Evolutionary conservation across 2,797 vertebrate species (phyloP).

Genomic region (Phaenicophaeus curvirostris): DNA sequence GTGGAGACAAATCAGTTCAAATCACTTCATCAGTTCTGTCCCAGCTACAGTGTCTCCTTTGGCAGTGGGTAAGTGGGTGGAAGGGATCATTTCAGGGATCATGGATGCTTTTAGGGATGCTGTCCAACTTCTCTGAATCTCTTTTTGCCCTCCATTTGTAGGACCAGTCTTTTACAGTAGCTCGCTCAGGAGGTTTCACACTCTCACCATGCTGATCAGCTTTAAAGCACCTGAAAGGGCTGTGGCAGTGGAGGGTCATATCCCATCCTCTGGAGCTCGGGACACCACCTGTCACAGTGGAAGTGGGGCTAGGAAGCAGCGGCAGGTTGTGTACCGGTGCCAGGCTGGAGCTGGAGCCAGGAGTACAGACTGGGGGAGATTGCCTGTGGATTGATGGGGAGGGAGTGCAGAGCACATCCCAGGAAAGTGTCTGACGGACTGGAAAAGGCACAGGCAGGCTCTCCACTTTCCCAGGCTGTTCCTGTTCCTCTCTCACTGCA

Average conservation of each 20-base stretch:
- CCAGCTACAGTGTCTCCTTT: background rate
- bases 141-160: background rate
- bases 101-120: background rate
- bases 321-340: background rate
- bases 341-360: background rate
- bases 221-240: background rate
- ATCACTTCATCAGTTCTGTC: background rate
- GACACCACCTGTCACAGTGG: background rate
- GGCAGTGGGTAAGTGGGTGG: background rate
- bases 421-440: background rate
- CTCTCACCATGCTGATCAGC: background rate
- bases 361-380: background rate
- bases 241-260: background rate
- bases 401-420: background rate
- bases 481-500: background rate
- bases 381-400: background rate
- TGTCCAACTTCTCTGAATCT: background rate
- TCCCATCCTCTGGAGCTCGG: background rate
- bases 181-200: background rate
- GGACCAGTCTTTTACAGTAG: background rate
- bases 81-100: background rate
- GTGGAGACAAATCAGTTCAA: too few relatives aligned
- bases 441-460: background rate
- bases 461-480: background rate
- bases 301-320: background rate